Conservation (phyloP, 2,113 vertebrate species). For the Herpetotheres cachinnans region DNA sequence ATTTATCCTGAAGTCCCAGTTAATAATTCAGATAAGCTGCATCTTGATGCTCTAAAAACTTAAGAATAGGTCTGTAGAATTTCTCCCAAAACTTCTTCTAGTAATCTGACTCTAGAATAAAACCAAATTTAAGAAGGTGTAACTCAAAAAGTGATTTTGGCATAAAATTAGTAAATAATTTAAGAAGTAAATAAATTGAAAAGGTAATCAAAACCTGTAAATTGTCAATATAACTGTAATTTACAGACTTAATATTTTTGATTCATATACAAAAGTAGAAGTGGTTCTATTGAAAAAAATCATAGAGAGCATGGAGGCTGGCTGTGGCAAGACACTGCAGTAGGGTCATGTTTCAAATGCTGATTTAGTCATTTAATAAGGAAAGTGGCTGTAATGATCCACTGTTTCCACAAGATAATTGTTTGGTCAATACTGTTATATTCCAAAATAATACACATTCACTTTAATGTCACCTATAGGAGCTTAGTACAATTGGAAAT, state of each 20-base stretch:
- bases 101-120: neutral
- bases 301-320: neutral
- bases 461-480: neutral
- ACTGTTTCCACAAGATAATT: slow-evolving; percentile 32
- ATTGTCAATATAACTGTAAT: neutral
- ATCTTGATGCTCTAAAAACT: neutral
- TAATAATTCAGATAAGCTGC: neutral
- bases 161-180: neutral
- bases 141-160: neutral
- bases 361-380: slow-evolving; percentile 15
- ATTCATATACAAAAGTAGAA: neutral
- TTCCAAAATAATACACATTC: slow-evolving; percentile 3
- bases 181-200: neutral
- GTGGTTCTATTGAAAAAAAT: neutral
- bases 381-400: neutral
- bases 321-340: neutral
- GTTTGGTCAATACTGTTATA: slow-evolving; percentile 43
- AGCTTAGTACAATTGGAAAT: neutral
- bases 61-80: neutral
- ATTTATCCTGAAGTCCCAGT: neutral
- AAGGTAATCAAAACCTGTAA: neutral
- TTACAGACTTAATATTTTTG: neutral
- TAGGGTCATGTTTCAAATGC: neutral
- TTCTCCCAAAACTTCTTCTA: neutral
- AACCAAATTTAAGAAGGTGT: neutral